Base-by-base conservation (phyloP, 2,113 vertebrate species). In the Urocolius indicus region DNA sequence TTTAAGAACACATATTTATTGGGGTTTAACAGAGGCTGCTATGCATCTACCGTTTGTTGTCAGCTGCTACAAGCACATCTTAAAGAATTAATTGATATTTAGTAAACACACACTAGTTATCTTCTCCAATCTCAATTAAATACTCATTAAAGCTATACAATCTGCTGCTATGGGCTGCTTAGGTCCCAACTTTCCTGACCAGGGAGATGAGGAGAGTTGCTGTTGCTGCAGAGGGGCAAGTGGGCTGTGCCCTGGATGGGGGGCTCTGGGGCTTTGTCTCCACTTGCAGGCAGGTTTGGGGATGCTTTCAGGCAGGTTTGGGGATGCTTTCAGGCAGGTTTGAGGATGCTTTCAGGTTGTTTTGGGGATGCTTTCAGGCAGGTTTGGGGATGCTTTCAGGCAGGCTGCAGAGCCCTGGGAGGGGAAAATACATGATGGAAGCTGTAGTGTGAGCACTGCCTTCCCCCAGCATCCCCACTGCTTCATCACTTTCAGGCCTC, bases 71-170 rank as follows among this genome's bases (percentile, higher is more conserved):
- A 76, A 73, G 84, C 26, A 27, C 2, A 10, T 62, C 84, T 74
- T 36, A 34, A 91, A 36, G 15, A 34, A 67, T 15, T 76, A 90
- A 80, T 62, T 88, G 79, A 49, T 73, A 55, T 87, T 97, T 89
- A 63, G 62, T 87, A 34, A 96, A 85, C 87, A 78, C n/a, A 22
- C 34, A 46, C n/a, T 51, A 32, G 32, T 87, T 95, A 89, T 89
- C 93, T 24, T 49, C 87, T 75, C 84, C 68, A 21, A 86, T 73
- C 15, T 52, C 68, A 95, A 97, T 97, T 74, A 91, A 96, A 93
- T 83, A 68, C 89, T 67, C 80, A 95, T 94, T 95, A 85, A 93
- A 90, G n/a, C 45, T 32, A 23, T 14, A 73, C 65, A 34, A 83
- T 72, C 82, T 38, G 6, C 48, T 30, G 52, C 62, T 65, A 9